Evolutionary conservation across 2,113 vertebrate species (phyloP).

Genomic region (pig (Sus scrofa)): DNA sequence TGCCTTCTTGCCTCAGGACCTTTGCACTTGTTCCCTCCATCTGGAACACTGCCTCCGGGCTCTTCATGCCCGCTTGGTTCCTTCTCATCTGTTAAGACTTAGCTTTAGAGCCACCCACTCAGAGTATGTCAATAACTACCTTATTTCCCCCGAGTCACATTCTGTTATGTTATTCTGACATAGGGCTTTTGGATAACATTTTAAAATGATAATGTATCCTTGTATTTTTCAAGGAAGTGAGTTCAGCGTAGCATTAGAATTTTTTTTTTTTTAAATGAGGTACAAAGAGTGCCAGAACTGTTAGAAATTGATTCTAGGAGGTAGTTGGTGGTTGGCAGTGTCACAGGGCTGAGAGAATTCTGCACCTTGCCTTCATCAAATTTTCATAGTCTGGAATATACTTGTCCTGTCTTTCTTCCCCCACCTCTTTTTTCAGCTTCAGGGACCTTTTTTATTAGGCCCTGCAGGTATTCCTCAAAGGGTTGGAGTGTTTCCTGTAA

Average conservation of each 20-base stretch:
- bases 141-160: background rate
- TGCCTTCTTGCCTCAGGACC: conserved; percentile 55
- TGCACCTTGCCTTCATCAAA: background rate
- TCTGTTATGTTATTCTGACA: background rate
- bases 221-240: conserved; percentile 45
- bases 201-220: background rate
- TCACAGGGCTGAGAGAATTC: background rate
- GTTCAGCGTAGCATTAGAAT: background rate
- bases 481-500: too few relatives aligned
- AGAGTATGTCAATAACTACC: background rate
- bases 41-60: conserved; percentile 60
- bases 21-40: conserved; percentile 52
- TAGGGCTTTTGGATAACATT: background rate
- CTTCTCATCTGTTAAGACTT: conserved; percentile 49
- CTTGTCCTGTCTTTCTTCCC: background rate
- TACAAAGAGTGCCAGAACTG: background rate
- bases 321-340: background rate
- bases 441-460: too few relatives aligned
- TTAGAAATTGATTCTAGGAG: conserved; percentile 22
- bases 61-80: background rate
- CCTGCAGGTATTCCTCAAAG: too few relatives aligned
- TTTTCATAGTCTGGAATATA: background rate
- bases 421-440: background rate
- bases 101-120: conserved; percentile 35
- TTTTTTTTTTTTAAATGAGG: background rate